Conservation (phyloP, 2,797 vertebrate species). For the Eulemur rubriventer region DNA sequence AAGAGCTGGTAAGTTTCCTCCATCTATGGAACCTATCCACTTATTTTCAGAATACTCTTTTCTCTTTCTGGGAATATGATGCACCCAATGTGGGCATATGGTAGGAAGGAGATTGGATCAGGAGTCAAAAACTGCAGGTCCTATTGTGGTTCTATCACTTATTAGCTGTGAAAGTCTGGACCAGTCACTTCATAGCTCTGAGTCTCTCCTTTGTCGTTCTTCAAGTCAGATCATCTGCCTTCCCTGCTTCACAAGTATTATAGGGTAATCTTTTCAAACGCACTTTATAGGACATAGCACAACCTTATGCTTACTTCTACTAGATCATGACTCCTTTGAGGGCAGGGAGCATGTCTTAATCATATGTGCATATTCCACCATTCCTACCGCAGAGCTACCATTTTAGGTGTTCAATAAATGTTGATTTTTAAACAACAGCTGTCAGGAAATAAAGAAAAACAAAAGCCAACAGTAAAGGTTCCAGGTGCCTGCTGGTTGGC, state of each 20-base stretch:
- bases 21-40: not conserved
- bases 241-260: not conserved
- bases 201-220: not conserved
- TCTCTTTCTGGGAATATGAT: not conserved
- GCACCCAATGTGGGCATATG: not conserved
- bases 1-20: not conserved
- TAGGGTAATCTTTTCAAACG: not conserved
- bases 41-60: not conserved
- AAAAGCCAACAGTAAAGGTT: not conserved
- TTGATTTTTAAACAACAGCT: not conserved
- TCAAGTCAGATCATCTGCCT: not conserved
- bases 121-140: not conserved
- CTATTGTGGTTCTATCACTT: not conserved
- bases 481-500: not conserved
- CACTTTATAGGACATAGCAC: not conserved
- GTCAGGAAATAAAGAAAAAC: not conserved
- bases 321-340: not conserved
- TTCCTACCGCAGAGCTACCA: not conserved
- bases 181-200: not conserved
- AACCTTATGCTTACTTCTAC: not conserved
- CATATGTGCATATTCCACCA: not conserved
- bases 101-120: not conserved
- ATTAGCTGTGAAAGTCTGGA: not conserved
- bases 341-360: not conserved
- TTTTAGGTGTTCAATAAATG: not conserved